phyloP scores from a whole-genome alignment of 2,888 invertebrate genomes.

The Platycnemis pennipes region DNA sequence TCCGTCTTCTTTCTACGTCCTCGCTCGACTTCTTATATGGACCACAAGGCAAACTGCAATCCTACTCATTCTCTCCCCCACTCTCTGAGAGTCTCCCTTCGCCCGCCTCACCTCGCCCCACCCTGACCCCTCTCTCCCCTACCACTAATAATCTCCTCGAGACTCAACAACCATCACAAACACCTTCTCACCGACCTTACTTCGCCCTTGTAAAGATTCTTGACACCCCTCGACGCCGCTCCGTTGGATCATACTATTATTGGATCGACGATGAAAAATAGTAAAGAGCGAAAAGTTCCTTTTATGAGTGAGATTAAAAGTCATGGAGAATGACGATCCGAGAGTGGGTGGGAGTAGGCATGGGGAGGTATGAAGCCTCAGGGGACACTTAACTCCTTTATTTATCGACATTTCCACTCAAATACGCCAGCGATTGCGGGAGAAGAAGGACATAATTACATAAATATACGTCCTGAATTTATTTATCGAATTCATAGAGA shows the following conservation, averaged over 20 bases:
- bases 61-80: slow-evolving; percentile 37
- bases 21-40: slow-evolving; percentile 68
- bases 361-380: background rate
- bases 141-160: slow-evolving; percentile 49
- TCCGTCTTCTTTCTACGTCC: slow-evolving; percentile 63
- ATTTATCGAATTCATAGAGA: too few species aligned
- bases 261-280: background rate
- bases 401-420: background rate
- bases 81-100: background rate
- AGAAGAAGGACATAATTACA: too few species aligned
- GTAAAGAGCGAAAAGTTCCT: background rate
- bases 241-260: background rate
- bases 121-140: slow-evolving; percentile 14
- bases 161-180: slow-evolving; percentile 59
- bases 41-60: slow-evolving; percentile 68
- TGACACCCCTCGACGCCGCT: slow-evolving; percentile 48
- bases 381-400: background rate
- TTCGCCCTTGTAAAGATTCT: slow-evolving; percentile 63
- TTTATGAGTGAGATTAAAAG: background rate
- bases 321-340: background rate
- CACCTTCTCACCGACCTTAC: slow-evolving; percentile 60
- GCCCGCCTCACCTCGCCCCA: background rate
- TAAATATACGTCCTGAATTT: too few species aligned
- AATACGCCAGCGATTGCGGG: background rate
- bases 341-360: background rate